Evolutionary conservation across 1,140 invertebrate genomes (phyloP).

Genomic region (Phymorhynchus buccinoides): DNA sequence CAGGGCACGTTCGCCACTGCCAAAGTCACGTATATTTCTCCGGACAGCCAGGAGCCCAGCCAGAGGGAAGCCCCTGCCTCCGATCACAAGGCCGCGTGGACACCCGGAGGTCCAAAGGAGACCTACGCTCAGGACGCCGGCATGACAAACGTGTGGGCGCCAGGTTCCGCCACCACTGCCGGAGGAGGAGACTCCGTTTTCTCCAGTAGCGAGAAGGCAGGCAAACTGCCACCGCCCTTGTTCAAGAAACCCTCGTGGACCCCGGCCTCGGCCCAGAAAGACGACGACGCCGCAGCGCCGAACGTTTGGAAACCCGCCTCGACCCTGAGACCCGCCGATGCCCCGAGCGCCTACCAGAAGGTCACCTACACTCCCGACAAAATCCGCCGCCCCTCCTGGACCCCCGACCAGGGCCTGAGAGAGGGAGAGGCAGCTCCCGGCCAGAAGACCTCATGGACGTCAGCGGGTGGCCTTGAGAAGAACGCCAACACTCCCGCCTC

Average conservation of each 20-base stretch:
- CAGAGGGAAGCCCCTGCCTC: slow-evolving; percentile 37
- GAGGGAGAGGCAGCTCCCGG: neutral
- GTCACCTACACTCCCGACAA: neutral
- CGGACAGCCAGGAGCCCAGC: neutral
- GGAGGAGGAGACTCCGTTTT: slow-evolving; percentile 48
- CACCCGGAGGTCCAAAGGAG: neutral
- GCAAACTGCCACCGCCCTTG: neutral
- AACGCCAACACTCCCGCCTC: slow-evolving; percentile 57
- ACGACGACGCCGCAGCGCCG: neutral
- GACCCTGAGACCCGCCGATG: neutral
- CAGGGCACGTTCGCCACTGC: neutral
- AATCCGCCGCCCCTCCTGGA: neutral
- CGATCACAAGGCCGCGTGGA: slow-evolving; percentile 39
- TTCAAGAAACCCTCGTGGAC: neutral
- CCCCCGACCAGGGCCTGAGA: neutral
- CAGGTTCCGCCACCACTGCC: slow-evolving; percentile 25
- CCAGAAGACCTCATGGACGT: neutral
- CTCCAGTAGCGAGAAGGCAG: neutral
- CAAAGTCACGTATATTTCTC: neutral
- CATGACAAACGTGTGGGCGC: slow-evolving; percentile 46
- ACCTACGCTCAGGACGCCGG: slow-evolving; percentile 61
- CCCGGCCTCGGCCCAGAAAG: neutral
- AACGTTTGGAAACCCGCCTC: neutral
- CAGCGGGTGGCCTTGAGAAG: neutral
- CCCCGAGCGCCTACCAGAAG: neutral